Percentiles rank a stretch among this genome's conserved stretches.
Evolutionary conservation across 2,888 invertebrate species (phyloP).

Genomic region (Drosophila leonis): DNA sequence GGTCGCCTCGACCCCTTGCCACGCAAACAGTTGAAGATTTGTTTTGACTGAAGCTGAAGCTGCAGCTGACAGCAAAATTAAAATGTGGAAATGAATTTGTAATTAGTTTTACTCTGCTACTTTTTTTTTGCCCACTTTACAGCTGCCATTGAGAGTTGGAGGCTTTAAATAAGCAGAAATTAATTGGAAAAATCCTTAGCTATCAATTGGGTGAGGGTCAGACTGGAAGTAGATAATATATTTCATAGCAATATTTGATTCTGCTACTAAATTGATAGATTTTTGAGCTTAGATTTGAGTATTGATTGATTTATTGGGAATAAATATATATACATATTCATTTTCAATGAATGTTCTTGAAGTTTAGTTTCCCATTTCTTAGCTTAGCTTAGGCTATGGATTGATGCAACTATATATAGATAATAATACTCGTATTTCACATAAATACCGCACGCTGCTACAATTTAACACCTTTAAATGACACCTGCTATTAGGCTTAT

Average conservation of each 20-base stretch:
- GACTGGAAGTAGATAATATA: background rate
- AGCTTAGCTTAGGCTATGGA: background rate
- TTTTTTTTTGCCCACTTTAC: constrained; percentile 54
- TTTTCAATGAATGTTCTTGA: no score
- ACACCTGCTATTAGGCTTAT: constrained; percentile 41
- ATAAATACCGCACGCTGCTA: background rate
- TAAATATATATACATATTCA: no score
- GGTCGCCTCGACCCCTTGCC: background rate
- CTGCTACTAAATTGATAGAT: background rate
- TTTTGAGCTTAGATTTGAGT: background rate
- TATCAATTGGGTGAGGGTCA: constrained; percentile 7
- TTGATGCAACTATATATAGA: background rate
- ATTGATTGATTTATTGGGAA: background rate
- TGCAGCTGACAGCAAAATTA: constrained; percentile 82
- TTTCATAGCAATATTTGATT: background rate
- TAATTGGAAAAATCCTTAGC: constrained; percentile 78
- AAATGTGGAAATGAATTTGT: constrained; percentile 83
- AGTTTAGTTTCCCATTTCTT: no score
- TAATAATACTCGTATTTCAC: background rate
- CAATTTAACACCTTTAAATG: constrained; percentile 49
- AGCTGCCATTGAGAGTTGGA: constrained; percentile 19
- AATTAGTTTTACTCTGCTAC: constrained; percentile 83
- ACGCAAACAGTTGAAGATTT: constrained; percentile 27
- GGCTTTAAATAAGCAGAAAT: constrained; percentile 66
- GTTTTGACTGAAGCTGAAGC: constrained; percentile 54